Evolutionary conservation across 2,113 vertebrate genomes (phyloP), one percentile per base, ranked within the genome.

Genomic region (Odontophorus gujanensis): DNA sequence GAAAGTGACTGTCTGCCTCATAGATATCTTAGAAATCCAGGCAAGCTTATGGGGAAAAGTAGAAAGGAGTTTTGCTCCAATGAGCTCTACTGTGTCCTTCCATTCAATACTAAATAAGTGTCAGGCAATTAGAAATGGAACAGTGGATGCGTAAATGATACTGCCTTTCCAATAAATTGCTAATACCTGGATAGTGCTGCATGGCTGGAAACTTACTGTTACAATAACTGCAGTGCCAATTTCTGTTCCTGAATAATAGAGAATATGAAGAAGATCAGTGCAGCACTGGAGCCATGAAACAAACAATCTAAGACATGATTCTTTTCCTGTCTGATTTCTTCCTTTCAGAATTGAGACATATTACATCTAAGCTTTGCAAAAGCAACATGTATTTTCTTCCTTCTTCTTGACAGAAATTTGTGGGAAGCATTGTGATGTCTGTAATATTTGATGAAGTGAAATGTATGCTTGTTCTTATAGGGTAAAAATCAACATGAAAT

Each of bases 61-160:
- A 92, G 68, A 92, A 93, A 84, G 67, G 45, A 95, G 86, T 94
- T 91, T 93, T 92, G 94, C 95, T 96, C 82, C 93, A 93, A 6
- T 93, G 91, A 88, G 92, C 88, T 89, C 75, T 93, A 42, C 90
- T 68, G 40, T 96, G 89, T 94, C 88, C 89, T 94, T 96, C 79
- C 81, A 86, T 93, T 96, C 96, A 96, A 38, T 79, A 90, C 76
- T 89, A 92, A 96, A 85, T 93, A 91, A 92, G 85, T 92, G 93
- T 92, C 95, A 97, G 93, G 72, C 95, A 97, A 96, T 96, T 97
- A 96, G 95, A 93, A 96, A 94, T 92, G 94, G 95, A 96, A 97
- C 82, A 96, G 93, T 2, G 81, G 90, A 95, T 89, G 45, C 7
- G 53, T 94, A 93, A 87, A 96, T 81, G 91, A 92, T 93, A 85